Evolutionary conservation across 2,888 invertebrate genomes (phyloP).

Genomic region (Metopia argyrocephala): DNA sequence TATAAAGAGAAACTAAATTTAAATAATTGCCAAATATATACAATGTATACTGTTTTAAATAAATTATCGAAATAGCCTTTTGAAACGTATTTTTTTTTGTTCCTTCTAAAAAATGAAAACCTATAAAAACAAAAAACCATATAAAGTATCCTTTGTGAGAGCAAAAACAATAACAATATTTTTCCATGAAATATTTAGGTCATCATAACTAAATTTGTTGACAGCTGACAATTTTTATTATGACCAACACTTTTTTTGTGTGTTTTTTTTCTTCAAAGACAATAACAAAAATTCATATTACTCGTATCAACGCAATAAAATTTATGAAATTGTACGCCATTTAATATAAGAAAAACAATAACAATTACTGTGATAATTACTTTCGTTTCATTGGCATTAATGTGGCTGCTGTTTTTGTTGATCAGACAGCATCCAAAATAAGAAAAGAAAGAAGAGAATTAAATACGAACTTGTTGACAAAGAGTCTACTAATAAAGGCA

Average conservation of each 20-base stretch:
- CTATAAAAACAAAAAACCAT: too few relatives aligned
- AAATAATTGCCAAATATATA: too few relatives aligned
- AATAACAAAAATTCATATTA: not conserved
- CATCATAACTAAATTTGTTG: not conserved
- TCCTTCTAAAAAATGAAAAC: too few relatives aligned
- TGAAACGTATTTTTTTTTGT: too few relatives aligned
- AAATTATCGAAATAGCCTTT: too few relatives aligned
- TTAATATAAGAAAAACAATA: not conserved
- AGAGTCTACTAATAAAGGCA: not conserved
- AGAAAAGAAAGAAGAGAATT: not conserved
- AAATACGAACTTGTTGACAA: not conserved
- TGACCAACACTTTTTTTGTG: not conserved
- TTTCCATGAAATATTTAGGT: too few relatives aligned
- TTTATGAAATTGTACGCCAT: not conserved
- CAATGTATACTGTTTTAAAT: too few relatives aligned
- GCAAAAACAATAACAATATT: too few relatives aligned
- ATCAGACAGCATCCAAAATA: not conserved
- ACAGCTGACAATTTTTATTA: not conserved
- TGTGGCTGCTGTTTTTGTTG: not conserved
- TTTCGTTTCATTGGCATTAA: not conserved
- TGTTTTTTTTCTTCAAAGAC: not conserved
- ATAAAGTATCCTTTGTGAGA: too few relatives aligned
- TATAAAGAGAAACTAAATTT: too few relatives aligned
- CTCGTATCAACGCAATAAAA: not conserved
- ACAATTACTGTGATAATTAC: not conserved